Base-by-base conservation (phyloP, 2,888 invertebrate genomes). In the Drosophila anomalipes region DNA sequence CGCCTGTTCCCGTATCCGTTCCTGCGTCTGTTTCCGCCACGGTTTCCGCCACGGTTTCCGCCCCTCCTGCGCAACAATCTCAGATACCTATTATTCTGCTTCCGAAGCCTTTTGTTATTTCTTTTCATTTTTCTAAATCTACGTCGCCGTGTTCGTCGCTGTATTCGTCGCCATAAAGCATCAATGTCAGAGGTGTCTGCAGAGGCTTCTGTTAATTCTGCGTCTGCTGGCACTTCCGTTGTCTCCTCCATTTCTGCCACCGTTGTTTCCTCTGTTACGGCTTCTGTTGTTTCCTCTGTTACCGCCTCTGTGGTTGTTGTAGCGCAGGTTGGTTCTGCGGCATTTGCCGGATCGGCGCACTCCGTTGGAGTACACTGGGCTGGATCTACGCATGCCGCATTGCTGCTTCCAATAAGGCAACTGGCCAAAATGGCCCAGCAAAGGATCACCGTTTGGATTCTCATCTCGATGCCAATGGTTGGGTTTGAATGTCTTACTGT, bases 361-460 rank as follows among this genome's bases (percentile, higher is more conserved):
- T 66, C 67, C 1, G 4, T 0, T 7, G 54, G 7, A 19, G 56
- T 61, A 10, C 70, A 70, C 12, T 32, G 4, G 3, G 1, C 4
- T 10, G 35, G 6, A 3, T 4, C 3, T 9, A 0, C 14, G 10
- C 70, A 70, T 2, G 14, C 14, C 10, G 70, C 71, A 28, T 54
- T 22, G 35, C 44, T 65, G 65, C 59, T 33, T 7, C 14, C 19
- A 12, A 65, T 33, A 3, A 54, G 5, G 51, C 59, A 65, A 32
- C 33, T 30, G 22, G 54, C 56, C 72, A 73, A 59, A 19, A 73
- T 0, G 54, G 37, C 59, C 16, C 54, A 65, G 35, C 53, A 26
- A 3, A 64, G 2, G 26, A 72, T 41, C 12, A 54, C 41, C 10
- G 59, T 59, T 72, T 58, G 64, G n/a, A 72, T 32, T 59, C 39